A percentile compares a stretch with the other conserved stretches of the same genome.
These are phyloP conservation scores for Apotomis turbidana DNA, from an alignment of 2,888 invertebrate genomes.

Conservation along the genomic window DNA sequence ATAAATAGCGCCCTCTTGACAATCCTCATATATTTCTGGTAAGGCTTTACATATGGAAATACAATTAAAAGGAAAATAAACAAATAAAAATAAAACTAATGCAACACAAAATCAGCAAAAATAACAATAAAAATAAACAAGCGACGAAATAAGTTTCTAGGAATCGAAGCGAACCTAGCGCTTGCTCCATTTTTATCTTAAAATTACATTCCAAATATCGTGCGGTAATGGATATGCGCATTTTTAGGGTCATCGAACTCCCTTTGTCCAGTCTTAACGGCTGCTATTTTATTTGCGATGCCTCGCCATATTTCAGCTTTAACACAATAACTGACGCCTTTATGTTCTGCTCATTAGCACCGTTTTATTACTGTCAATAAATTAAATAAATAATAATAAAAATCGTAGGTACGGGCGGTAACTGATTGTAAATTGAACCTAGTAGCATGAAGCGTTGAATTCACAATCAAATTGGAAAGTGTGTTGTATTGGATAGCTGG, in stretches of 20 bases:
- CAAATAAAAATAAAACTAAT: too few relatives aligned
- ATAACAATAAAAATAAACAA: too few relatives aligned
- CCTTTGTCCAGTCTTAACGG: slow-evolving; percentile 77
- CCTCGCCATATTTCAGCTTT: slow-evolving; percentile 34
- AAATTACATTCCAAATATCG: slow-evolving; percentile 15
- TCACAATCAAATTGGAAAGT: neutral
- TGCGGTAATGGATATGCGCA: slow-evolving; percentile 55
- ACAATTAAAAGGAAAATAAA: too few relatives aligned
- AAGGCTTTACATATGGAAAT: too few relatives aligned
- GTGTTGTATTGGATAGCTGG: neutral
- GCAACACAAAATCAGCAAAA: too few relatives aligned
- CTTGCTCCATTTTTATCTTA: neutral
- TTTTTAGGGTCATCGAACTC: slow-evolving; percentile 71
- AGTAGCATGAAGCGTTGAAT: neutral
- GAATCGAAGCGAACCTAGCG: neutral
- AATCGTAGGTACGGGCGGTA: neutral
- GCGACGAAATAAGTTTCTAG: neutral
- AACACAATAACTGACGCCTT: slow-evolving; percentile 36
- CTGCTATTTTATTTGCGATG: slow-evolving; percentile 63
- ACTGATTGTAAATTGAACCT: neutral
- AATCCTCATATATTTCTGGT: too few relatives aligned
- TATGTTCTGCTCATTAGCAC: slow-evolving; percentile 29
- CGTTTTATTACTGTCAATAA: slow-evolving; percentile 26
- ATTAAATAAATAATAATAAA: slow-evolving; percentile 10
- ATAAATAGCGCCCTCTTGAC: too few relatives aligned